A percentile compares a stretch with the other conserved stretches of the same genome.
Evolutionary conservation across 2,797 vertebrate species (phyloP).

Genomic region (Lerista edwardsae): DNA sequence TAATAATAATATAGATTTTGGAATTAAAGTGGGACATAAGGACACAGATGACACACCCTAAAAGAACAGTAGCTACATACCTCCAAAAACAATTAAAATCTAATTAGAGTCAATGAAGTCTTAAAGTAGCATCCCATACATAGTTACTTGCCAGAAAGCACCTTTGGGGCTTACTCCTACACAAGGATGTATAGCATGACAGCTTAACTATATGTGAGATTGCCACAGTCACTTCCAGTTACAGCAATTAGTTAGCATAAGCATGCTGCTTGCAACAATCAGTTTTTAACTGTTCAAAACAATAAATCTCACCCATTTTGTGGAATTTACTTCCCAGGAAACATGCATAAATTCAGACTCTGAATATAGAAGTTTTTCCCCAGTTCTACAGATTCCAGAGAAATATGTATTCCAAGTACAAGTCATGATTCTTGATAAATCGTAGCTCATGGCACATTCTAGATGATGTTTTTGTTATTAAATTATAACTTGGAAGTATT

Average conservation of each 20-base stretch:
- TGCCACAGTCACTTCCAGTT: background rate
- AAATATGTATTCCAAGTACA: constrained; percentile 1
- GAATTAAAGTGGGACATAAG: constrained; percentile 35
- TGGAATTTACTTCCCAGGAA: background rate
- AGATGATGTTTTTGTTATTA: background rate
- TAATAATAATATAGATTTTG: constrained; percentile 19
- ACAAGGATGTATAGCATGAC: too few species aligned
- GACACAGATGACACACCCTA: background rate
- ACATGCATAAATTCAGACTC: background rate
- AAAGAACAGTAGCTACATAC: background rate
- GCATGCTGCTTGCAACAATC: too few species aligned
- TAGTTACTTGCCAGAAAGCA: background rate
- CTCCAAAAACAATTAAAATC: background rate
- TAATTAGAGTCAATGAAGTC: background rate
- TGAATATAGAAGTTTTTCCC: constrained; percentile 5
- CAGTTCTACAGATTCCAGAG: background rate
- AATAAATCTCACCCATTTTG: background rate
- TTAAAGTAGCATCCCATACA: background rate
- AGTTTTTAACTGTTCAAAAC: background rate
- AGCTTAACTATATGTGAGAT: background rate
- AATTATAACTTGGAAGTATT: background rate
- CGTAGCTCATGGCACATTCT: background rate
- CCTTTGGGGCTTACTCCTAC: background rate
- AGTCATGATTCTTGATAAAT: background rate
- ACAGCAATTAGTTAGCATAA: background rate